phyloP scores from a whole-genome alignment of 2,797 vertebrate species.

The Sebastes taczanowskii region DNA sequence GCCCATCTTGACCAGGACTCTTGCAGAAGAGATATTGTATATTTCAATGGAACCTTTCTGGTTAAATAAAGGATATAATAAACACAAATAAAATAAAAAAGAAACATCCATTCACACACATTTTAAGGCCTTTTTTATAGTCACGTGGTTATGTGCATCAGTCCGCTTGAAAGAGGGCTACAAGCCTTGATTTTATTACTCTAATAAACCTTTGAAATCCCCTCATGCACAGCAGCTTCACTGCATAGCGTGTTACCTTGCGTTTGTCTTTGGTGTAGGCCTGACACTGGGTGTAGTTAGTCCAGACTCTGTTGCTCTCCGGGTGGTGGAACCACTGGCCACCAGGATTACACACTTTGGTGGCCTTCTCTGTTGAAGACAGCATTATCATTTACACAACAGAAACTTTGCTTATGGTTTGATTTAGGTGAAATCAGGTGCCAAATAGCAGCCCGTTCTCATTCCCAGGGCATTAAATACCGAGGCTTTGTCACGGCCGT shows the following conservation, averaged over 20 bases:
- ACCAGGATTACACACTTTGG: conserved; percentile 82
- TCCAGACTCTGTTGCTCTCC: conserved; percentile 82
- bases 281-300: conserved; percentile 84
- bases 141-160: neutral
- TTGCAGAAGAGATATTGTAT: no score
- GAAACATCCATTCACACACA: neutral
- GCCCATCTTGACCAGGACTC: no score
- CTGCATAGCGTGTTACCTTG: conserved; percentile 61
- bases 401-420: neutral
- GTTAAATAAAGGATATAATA: no score
- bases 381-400: neutral
- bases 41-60: no score
- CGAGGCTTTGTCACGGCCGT: no score
- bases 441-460: neutral
- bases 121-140: neutral
- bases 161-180: neutral
- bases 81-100: no score
- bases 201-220: neutral
- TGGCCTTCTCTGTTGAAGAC: conserved; percentile 79
- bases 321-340: conserved; percentile 87
- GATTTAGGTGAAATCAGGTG: neutral
- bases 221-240: neutral
- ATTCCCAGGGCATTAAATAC: no score
- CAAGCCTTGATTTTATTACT: neutral
- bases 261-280: conserved; percentile 68